Evolutionary conservation across 2,888 invertebrate genomes (phyloP), one percentile per base, ranked within the genome.

Genomic region (Lysandra coridon): DNA sequence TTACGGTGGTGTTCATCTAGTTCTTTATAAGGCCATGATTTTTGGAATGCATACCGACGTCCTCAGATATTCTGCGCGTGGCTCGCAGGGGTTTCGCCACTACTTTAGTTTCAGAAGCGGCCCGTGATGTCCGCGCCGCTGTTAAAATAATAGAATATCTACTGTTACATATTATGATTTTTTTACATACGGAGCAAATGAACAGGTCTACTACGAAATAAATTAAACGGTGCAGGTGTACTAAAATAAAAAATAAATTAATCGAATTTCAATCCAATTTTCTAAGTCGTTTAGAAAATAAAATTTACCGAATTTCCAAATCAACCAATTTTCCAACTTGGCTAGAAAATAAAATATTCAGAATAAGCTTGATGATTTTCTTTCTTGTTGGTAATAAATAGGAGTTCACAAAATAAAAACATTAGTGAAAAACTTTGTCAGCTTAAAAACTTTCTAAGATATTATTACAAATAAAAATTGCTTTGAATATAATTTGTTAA

Each of bases 31-130:
- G 40, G 6, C 40, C 40, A 57, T 23, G 30, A 77, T 78, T 44
- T 23, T 23, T 40, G 76, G 64, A 69, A 78, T 57, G 86, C 89
- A 87, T 84, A 93, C 94, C 89, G 23, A 91, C 81, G 83, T 94
- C 94, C 0, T 89, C 87, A 1, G 94, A 93, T 1, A 86, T 81
- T 80, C 93, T 87, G 78, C 92, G 88, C 7, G 84, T 83, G 33
- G 90, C 86, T 82, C 88, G 90, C 1, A 89, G 88, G 2, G 90
- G 85, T 83, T 85, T 89, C 10, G 88, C 87, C 14, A 84, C 82
- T 0, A 87, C 62, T 82, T 86, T 90, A 0, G 89, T 81, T 81
- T 94, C 94, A 0, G 94, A 94, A 0, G 87, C 88, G 0, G 93
- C 91, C 80, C 94, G 85, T 23, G 85, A 82, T 53, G 88, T 76